A percentile compares a stretch with the other conserved stretches of the same genome.
Evolutionary conservation across 2,113 vertebrate genomes (phyloP).

Genomic region (Chionomys nivalis): DNA sequence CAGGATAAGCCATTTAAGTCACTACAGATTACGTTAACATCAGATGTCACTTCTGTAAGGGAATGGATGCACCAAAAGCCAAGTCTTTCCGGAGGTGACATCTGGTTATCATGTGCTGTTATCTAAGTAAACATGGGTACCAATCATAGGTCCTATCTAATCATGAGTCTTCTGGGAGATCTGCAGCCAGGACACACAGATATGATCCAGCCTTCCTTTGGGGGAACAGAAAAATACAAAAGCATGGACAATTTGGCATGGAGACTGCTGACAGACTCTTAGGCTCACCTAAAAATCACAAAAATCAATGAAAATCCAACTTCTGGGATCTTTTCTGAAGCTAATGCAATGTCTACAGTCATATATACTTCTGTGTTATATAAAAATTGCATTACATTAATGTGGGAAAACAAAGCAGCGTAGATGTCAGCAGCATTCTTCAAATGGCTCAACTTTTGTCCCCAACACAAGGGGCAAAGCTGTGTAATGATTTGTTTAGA

Average conservation of each 20-base stretch:
- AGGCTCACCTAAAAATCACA: not conserved
- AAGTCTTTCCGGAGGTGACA: not conserved
- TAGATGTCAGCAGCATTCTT: not conserved
- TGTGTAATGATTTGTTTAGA: not conserved
- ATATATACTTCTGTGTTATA: not conserved
- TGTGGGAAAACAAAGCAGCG: not conserved
- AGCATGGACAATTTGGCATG: conserved; percentile 4
- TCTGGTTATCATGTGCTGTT: not conserved
- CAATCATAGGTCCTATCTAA: not conserved
- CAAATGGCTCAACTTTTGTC: not conserved
- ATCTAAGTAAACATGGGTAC: not conserved
- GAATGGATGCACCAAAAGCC: not conserved
- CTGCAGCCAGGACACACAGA: not conserved
- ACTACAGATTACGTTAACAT: not conserved
- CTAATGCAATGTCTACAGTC: not conserved
- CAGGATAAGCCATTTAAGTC: not conserved
- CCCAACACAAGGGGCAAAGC: not conserved
- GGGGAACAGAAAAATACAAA: conserved; percentile 41
- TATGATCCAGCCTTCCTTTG: not conserved
- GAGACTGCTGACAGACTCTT: not conserved
- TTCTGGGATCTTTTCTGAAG: not conserved
- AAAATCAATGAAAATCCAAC: conserved; percentile 37
- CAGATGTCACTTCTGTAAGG: not conserved
- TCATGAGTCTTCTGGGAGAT: not conserved
- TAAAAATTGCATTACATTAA: not conserved